Conservation (phyloP, 2,888 invertebrate species). For the Chrysotoxum bicinctum region DNA sequence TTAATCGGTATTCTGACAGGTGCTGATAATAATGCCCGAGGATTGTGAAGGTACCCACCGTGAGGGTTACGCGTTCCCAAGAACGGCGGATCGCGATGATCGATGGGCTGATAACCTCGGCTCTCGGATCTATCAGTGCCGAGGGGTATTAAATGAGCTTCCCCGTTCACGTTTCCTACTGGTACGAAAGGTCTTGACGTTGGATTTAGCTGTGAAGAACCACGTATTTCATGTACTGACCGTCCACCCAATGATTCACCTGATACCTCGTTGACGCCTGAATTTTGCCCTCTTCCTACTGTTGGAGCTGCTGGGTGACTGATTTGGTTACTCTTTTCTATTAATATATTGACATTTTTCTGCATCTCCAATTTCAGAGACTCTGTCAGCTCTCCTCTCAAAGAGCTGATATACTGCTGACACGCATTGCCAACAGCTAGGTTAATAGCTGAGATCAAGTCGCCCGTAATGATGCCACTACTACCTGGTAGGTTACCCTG, state of each 20-base stretch:
- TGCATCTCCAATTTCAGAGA: background rate
- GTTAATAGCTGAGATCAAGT: too few relatives aligned
- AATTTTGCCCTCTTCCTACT: background rate
- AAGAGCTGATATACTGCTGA: background rate
- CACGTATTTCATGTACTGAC: background rate
- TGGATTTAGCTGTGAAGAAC: background rate
- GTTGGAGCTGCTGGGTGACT: background rate
- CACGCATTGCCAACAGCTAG: background rate
- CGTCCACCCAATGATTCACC: background rate
- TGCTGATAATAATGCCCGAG: background rate
- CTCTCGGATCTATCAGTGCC: background rate
- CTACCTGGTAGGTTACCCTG: too few relatives aligned
- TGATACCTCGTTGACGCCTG: background rate
- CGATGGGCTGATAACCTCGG: background rate
- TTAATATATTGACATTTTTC: background rate
- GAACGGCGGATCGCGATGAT: background rate
- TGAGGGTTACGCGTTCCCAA: background rate
- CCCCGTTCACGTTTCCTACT: background rate
- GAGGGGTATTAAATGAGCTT: background rate
- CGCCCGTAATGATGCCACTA: too few relatives aligned
- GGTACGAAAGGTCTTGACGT: background rate
- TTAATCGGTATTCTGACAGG: background rate
- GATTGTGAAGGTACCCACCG: background rate
- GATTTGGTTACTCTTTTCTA: background rate
- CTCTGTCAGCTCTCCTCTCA: background rate